phyloP scores from a whole-genome alignment of 2,113 vertebrate genomes.

The Zosterops hypoxanthus region DNA sequence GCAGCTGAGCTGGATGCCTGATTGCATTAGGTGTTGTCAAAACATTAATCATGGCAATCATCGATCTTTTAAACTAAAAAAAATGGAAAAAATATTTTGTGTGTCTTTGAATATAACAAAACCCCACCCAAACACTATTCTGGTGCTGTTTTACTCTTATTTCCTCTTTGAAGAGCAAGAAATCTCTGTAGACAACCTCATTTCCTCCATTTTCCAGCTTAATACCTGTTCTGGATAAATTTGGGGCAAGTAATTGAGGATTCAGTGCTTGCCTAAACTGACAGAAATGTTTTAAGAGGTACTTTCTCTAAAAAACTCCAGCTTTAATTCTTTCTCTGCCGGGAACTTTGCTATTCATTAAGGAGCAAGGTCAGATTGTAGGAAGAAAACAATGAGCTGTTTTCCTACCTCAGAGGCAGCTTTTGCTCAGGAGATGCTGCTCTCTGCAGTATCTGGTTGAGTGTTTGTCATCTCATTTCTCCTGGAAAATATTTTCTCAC shows the following conservation, averaged over 20 bases:
- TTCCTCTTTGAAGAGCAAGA: neutral
- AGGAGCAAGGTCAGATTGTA: neutral
- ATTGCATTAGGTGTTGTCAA: neutral
- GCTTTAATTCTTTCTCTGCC: neutral
- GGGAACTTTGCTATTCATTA: neutral
- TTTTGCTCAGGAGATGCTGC: neutral
- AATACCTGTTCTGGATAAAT: neutral
- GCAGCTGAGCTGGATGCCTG: neutral
- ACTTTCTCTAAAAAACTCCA: neutral
- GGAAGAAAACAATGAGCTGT: neutral
- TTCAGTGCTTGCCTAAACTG: neutral
- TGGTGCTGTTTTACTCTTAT: neutral
- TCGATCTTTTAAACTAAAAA: neutral
- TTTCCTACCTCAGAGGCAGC: neutral
- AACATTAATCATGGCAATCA: neutral
- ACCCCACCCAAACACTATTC: neutral
- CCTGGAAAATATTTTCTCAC: neutral
- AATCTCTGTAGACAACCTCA: neutral
- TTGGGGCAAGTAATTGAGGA: neutral
- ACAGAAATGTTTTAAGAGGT: conserved; percentile 20
- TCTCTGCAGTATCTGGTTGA: neutral
- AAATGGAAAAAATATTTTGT: neutral
- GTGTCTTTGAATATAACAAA: neutral
- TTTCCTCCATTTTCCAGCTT: neutral
- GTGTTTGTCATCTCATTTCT: neutral